Evolutionary conservation across 2,888 invertebrate genomes (phyloP), one percentile per base, ranked within the genome.

Genomic region (Noctua janthina): DNA sequence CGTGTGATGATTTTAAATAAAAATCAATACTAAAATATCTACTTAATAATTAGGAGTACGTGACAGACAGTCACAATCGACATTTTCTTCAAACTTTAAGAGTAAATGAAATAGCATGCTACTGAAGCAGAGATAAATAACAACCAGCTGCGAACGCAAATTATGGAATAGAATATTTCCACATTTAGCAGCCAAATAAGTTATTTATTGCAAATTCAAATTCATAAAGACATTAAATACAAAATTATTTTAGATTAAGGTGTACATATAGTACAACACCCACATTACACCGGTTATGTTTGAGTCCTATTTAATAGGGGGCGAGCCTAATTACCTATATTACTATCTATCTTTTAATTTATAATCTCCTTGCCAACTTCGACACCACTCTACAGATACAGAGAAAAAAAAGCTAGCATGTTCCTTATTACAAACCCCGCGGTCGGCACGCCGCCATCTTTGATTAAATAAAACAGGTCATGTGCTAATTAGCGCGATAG

Each of bases 401-500:
- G 62, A 7, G 4, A 29, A 15, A 23, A 54, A 51, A 23, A 67
- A 67, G 1, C 67, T 15, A 43, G n/a, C n/a, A 68, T 7, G n/a
- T n/a, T 68, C 43, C 23, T 23, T 67, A 39, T 43, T 43, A 43
- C 43, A 15, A 46, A 64, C 4, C 2, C 2, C 17, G 76, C 56
- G 39, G 69, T 62, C 29, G 35, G 23, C 4, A 6, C 29, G 7
- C 20, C 54, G 35, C 82, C 20, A 79, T 85, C 56, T 66, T 81
- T 86, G 70, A 62, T 68, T 68, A 68, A 72, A 76, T 68, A 72
- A 72, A 82, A 72, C 86, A 76, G 64, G 82, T 62, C 82, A 15
- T 76, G 77, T 62, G 83, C 59, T 86, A 76, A 86, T 84, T 84
- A 82, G 51, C 15, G 1, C 49, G 59, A 82, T 72, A 82, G 72